Evolutionary conservation across 2,113 vertebrate genomes (phyloP).

Genomic region (Odobenus rosmarus): DNA sequence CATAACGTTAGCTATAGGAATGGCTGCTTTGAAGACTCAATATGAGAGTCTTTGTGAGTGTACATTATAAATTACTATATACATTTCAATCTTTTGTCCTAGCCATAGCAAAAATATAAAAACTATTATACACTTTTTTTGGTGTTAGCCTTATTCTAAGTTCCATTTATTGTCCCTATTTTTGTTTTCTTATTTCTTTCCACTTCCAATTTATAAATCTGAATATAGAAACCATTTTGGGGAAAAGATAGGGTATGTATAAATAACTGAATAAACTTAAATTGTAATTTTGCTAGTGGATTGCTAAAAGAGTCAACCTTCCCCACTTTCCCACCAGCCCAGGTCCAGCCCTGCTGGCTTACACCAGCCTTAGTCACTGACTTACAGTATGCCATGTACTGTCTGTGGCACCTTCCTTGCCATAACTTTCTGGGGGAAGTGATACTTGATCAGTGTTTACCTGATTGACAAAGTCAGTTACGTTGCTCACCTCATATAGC

Average conservation of each 20-base stretch:
- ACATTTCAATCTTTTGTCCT: background rate
- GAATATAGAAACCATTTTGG: background rate
- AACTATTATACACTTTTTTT: background rate
- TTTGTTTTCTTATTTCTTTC: conserved; percentile 26
- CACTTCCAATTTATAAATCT: background rate
- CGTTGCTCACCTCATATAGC: too few relatives aligned
- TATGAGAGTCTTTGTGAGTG: background rate
- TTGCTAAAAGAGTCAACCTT: background rate
- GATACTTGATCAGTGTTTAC: background rate
- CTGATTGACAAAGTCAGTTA: background rate
- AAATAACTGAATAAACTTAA: background rate
- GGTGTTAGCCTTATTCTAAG: background rate
- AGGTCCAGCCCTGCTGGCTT: background rate
- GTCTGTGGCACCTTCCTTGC: background rate
- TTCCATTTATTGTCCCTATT: background rate
- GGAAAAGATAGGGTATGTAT: background rate
- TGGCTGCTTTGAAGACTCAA: background rate
- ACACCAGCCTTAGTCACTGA: background rate
- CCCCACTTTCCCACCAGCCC: background rate
- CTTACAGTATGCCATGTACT: background rate
- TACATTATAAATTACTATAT: background rate
- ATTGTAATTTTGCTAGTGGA: background rate
- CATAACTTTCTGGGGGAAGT: background rate
- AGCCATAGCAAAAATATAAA: background rate
- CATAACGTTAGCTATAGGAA: background rate